Base-by-base conservation (phyloP, 1,140 invertebrate species). In the Berghia stephanieae region DNA sequence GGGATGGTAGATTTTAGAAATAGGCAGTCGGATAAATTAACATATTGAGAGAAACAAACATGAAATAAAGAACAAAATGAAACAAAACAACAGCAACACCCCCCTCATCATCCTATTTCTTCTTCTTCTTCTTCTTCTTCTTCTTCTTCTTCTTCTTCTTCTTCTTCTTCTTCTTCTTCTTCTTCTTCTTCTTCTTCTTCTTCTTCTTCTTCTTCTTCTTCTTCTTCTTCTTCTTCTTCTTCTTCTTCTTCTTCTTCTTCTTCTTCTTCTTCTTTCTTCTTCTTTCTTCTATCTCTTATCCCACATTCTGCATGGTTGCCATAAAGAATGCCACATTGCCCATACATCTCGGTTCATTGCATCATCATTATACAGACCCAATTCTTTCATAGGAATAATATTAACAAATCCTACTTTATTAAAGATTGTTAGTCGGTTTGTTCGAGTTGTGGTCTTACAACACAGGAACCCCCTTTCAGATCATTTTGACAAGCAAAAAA, bases 1-100 rank as follows among this genome's bases (percentile, higher is more conserved):
- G 85, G 13, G 49, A 46, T 36, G 69, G 72, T 66, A 60, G 24
- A n/a, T n/a, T n/a, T n/a, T n/a, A n/a, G n/a, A n/a, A n/a, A n/a
- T n/a, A n/a, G n/a, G n/a, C n/a, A n/a, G n/a, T n/a, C n/a, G n/a
- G n/a, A n/a, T n/a, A n/a, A n/a, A n/a, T n/a, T n/a, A n/a, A n/a
- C n/a, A n/a, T n/a, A n/a, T n/a, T n/a, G n/a, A n/a, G n/a, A n/a
- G n/a, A n/a, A n/a, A n/a, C n/a, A n/a, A n/a, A n/a, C n/a, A n/a
- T n/a, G n/a, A n/a, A n/a, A n/a, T n/a, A n/a, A n/a, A n/a, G n/a
- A n/a, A n/a, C n/a, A n/a, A n/a, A n/a, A n/a, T n/a, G n/a, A n/a
- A n/a, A n/a, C n/a, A n/a, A n/a, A n/a, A n/a, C n/a, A n/a, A n/a
- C n/a, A n/a, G n/a, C n/a, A n/a, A n/a, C 66, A n/a, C 36, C 38